Evolutionary conservation across 2,888 invertebrate genomes (phyloP).

Genomic region (Magallana nippona): DNA sequence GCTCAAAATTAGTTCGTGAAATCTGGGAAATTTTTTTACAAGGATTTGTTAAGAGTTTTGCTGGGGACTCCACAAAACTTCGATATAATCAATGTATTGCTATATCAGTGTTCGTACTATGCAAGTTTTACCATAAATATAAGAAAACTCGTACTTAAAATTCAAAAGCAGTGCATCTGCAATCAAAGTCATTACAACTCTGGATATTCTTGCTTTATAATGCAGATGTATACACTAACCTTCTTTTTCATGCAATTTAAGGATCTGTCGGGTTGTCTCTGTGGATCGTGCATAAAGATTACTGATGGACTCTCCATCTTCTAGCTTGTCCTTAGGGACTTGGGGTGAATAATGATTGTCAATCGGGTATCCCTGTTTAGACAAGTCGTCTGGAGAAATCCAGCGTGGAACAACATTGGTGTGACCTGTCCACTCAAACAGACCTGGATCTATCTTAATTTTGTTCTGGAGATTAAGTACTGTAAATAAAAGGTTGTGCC

Average conservation of each 20-base stretch:
- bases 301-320: conserved; percentile 84
- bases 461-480: conserved; percentile 53
- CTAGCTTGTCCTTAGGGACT: conserved; percentile 67
- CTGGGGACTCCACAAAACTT: too few species aligned
- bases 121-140: too few species aligned
- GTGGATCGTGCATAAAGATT: conserved; percentile 86
- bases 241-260: conserved; percentile 82
- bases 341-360: conserved; percentile 86
- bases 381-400: conserved; percentile 84
- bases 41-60: too few species aligned
- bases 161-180: not conserved
- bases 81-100: too few species aligned
- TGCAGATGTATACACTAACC: conserved; percentile 63
- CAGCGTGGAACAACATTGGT: conserved; percentile 70
- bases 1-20: too few species aligned
- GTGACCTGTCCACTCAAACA: conserved; percentile 93
- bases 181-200: not conserved
- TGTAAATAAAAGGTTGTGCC: conserved; percentile 38
- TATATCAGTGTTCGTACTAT: too few species aligned
- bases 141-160: not conserved
- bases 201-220: too few species aligned
- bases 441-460: conserved; percentile 88
- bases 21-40: too few species aligned
- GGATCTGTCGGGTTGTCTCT: conserved; percentile 83
- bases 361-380: conserved; percentile 88